A percentile compares a stretch with the other conserved stretches of the same genome.
phyloP scores from a whole-genome alignment of 2,888 invertebrate genomes.

The Drosophila bunnanda region DNA sequence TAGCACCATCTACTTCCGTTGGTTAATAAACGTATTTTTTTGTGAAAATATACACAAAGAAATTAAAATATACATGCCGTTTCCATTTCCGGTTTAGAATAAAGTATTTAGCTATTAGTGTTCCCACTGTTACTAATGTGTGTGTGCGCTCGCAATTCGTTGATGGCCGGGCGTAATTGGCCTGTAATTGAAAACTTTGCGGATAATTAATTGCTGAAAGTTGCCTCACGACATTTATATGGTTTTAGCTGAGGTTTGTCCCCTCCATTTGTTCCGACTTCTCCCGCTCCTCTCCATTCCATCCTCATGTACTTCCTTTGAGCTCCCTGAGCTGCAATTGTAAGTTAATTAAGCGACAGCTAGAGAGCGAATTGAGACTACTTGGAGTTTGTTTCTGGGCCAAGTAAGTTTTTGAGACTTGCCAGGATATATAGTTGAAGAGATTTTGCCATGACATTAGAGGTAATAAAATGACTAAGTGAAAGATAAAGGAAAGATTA shows the following conservation, averaged over 20 bases:
- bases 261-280: slow-evolving; percentile 40
- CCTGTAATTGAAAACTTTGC: slow-evolving; percentile 78
- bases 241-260: slow-evolving; percentile 69
- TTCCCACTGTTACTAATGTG: slow-evolving; percentile 7
- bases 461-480: not conserved
- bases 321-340: slow-evolving; percentile 43
- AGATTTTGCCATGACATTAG: not conserved
- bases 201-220: slow-evolving; percentile 76
- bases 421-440: not conserved
- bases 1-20: too few relatives aligned
- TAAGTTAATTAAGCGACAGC: slow-evolving; percentile 69
- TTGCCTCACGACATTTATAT: slow-evolving; percentile 76
- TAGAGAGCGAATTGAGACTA: slow-evolving; percentile 49
- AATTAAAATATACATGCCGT: not conserved
- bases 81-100: not conserved
- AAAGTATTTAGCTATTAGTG: not conserved
- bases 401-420: slow-evolving; percentile 8
- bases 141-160: slow-evolving; percentile 35
- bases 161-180: slow-evolving; percentile 69
- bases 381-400: slow-evolving; percentile 34
- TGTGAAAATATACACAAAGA: not conserved
- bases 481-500: not conserved
- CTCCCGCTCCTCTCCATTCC: not conserved
- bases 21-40: not conserved
- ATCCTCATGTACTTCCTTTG: slow-evolving; percentile 2